These are phyloP conservation scores for Rhopalosiphum maidis DNA, from an alignment of 1,140 invertebrate genomes.

Conservation along the genomic window DNA sequence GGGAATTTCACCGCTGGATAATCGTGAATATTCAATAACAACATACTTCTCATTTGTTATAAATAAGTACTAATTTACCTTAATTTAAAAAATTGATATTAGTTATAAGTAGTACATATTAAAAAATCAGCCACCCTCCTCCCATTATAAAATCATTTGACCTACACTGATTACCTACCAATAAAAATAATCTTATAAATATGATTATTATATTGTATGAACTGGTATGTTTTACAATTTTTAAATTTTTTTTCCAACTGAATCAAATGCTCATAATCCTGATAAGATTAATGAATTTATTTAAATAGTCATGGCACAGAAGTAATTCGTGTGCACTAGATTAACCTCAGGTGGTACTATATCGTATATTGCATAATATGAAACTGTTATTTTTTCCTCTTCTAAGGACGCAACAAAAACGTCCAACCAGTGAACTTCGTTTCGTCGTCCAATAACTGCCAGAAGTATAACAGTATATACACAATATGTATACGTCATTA, in stretches of 20 bases:
- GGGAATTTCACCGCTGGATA: too few species aligned
- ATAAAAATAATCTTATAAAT: neutral
- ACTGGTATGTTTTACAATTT: neutral
- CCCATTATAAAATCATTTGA: too few species aligned
- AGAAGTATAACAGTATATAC: neutral
- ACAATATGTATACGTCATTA: neutral
- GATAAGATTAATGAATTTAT: neutral
- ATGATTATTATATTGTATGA: neutral
- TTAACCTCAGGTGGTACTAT: neutral
- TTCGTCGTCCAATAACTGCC: constrained; percentile 24
- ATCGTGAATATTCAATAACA: too few species aligned
- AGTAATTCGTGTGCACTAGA: neutral
- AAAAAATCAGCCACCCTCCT: too few species aligned
- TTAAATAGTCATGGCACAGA: neutral
- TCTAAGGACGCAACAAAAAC: neutral
- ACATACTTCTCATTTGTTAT: too few species aligned
- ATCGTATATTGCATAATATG: neutral
- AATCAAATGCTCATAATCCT: neutral
- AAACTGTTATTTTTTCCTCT: neutral
- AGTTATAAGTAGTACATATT: too few species aligned
- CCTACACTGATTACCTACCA: too few species aligned
- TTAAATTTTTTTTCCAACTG: neutral
- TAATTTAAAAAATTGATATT: too few species aligned
- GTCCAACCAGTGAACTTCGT: neutral
- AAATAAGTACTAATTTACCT: too few species aligned